Evolutionary conservation across 2,113 vertebrate species (phyloP), one percentile per base, ranked within the genome.

Genomic region (Thunnus thynnus): DNA sequence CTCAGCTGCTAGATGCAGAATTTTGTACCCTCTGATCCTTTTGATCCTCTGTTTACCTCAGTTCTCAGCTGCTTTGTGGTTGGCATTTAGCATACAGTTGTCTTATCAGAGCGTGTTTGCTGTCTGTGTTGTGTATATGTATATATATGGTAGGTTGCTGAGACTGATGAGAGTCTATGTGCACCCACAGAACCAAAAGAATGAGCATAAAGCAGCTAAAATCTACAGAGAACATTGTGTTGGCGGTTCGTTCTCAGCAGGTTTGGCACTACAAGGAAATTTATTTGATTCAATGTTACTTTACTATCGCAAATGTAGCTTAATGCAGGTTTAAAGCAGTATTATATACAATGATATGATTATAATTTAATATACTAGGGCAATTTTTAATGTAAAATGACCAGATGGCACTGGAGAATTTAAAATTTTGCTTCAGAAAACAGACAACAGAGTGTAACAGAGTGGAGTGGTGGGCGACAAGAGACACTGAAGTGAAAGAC

Each of bases 321-420:
- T 70, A 75, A 82, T 88, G 83, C 73, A 80, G 72, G 1, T 46
- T 90, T 69, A 86, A 86, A 80, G 64, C 48, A 78, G 25, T 11
- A 52, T 27, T 27, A 54, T 48, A 13, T 44, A 27, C 47, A 67
- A 47, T 16, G 48, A 76, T 64, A 22, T 47, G 27, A 55, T 5
- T 70, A 46, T 25, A 47, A 83, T 72, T 55, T 51, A 22, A 48
- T 50, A 72, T 13, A 54, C 32, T 22, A n/a, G 46, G n/a, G 36
- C 56, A 54, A 79, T 77, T 54, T 78, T 57, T 30, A 41, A 54
- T 78, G 65, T 67, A 51, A 88, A 73, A 80, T 70, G 76, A 68
- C 69, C 83, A 86, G 76, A 87, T 88, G 86, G 82, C 60, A 56
- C 44, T 55, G 65, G 41, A 88, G 69, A 71, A 84, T 55, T 54